Conservation (phyloP, 2,113 vertebrate genomes). For the Camelus bactrianus region DNA sequence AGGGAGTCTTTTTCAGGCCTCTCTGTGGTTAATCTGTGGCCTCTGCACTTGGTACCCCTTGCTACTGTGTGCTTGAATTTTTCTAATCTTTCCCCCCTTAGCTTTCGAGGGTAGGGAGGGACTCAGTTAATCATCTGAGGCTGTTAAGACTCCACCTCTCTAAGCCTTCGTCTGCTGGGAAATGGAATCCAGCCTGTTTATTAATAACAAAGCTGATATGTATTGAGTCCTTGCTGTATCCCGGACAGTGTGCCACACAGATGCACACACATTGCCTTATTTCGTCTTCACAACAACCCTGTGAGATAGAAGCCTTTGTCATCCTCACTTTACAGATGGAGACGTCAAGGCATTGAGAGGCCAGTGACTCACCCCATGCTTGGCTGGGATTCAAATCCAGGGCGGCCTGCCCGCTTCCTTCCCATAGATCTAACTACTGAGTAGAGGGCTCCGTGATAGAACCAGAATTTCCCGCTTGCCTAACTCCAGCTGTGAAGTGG, state of each 20-base stretch:
- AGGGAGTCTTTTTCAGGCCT: neutral
- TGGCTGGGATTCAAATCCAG: neutral
- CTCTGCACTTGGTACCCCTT: neutral
- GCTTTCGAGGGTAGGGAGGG: neutral
- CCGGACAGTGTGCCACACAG: neutral
- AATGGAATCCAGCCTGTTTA: neutral
- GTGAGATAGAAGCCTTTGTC: neutral
- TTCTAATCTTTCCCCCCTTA: neutral
- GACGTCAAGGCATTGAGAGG: neutral
- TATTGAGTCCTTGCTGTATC: neutral
- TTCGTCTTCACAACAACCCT: neutral
- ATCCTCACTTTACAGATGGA: neutral
- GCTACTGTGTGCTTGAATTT: neutral
- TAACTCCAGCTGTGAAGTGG: neutral
- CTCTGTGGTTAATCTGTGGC: neutral
- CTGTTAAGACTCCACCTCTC: neutral
- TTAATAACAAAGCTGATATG: neutral
- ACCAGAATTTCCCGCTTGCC: slow-evolving; percentile 44
- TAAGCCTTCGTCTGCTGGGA: neutral
- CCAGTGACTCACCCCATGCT: neutral
- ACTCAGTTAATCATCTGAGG: neutral
- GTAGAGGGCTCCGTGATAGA: neutral
- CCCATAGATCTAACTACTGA: neutral
- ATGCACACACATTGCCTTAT: neutral
- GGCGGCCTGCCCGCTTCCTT: neutral